Base-by-base conservation (phyloP, 2,888 invertebrate genomes). In the Drosophila silvestris region DNA sequence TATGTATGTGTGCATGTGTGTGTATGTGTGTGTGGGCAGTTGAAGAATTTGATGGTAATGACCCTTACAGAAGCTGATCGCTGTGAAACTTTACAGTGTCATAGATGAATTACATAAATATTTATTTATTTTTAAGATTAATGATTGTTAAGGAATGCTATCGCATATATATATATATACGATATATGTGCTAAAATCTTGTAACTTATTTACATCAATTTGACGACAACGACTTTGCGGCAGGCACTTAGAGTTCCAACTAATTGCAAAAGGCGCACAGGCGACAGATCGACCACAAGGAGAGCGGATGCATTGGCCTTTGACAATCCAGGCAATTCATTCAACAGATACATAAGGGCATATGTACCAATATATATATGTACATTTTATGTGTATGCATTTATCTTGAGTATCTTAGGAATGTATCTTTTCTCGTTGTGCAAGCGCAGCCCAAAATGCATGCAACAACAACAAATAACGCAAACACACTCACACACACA, bases 391-490 rank as follows among this genome's bases (percentile, higher is more conserved):
- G 47, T 26, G 26, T 26, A 50, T 68, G 70, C 71, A 86, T 78
- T 86, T 85, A 86, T 81, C 84, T 86, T 70, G 85, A 87, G 81
- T 89, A 86, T 86, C 88, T 89, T 53, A 70, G 85, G 87, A 86
- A 86, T 86, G 88, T 86, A 87, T 89, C 81, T 87, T 66, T 56
- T 35, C 66, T 54, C 74, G 78, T 74, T 83, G 77, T 84, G 87
- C 84, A 77, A 79, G 79, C 74, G 79, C 74, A 75, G 79, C 67
- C 70, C 64, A 77, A 78, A 79, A 79, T 80, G 80, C 67, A 79
- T 66, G 69, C 81, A 75, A 69, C 64, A 69, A 58, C 67, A 39
- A 50, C 51, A 52, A 58, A 54, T 28, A 51, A 59, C 44, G 35
- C 28, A 60, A 61, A 54, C 52, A 63, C 76, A 74, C 69, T 50